Evolutionary conservation across 2,113 vertebrate genomes (phyloP).

Genomic region (Rynchops niger): DNA sequence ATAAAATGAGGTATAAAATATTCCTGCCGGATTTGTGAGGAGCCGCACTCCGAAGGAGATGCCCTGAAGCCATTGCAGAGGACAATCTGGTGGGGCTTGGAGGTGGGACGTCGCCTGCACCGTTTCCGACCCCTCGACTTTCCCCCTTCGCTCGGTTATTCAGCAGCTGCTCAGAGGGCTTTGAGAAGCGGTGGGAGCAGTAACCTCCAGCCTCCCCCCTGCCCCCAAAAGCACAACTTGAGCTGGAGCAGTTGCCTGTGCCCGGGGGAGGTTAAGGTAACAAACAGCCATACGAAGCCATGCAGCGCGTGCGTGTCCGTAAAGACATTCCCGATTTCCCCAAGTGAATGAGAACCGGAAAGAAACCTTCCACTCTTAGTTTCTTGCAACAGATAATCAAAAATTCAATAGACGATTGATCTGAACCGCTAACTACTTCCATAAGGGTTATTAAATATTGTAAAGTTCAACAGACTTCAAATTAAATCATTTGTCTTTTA

Average conservation of each 20-base stretch:
- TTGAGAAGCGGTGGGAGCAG: neutral
- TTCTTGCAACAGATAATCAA: neutral
- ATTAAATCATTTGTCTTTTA: neutral
- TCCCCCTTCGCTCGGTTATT: neutral
- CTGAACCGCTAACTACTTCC: neutral
- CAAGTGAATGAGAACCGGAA: neutral
- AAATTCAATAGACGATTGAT: neutral
- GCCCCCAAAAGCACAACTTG: neutral
- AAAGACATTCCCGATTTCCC: neutral
- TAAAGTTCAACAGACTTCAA: neutral
- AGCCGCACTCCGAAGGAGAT: neutral
- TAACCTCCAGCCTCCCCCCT: neutral
- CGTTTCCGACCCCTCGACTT: neutral
- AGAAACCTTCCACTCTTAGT: neutral
- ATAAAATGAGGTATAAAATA: neutral
- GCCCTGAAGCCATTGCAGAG: neutral
- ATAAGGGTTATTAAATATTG: neutral
- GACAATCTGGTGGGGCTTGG: neutral
- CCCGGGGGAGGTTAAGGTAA: neutral
- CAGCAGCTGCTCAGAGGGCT: neutral
- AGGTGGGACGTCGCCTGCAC: neutral
- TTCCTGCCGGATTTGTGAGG: neutral
- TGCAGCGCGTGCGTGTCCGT: accelerated
- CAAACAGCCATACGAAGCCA: neutral
- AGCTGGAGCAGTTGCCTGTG: neutral